These are phyloP conservation scores for Corvus cornix DNA, from an alignment of 2,113 vertebrate genomes.

Conservation along the genomic window DNA sequence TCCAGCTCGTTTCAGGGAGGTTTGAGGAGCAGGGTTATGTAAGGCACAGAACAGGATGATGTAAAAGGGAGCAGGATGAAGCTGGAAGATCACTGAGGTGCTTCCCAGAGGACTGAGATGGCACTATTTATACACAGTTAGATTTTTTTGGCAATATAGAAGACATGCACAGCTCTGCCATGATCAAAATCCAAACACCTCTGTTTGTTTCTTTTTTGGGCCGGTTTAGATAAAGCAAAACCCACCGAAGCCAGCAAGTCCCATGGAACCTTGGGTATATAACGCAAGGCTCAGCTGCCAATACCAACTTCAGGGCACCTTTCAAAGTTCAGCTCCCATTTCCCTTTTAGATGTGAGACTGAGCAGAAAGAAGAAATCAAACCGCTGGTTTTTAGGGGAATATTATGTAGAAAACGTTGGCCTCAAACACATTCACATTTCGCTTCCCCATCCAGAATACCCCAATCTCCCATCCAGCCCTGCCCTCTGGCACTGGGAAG, in stretches of 20 bases:
- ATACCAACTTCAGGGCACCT: neutral
- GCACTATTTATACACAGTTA: neutral
- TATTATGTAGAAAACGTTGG: neutral
- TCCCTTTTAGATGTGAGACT: neutral
- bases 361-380: neutral
- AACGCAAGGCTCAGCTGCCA: neutral
- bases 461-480: neutral
- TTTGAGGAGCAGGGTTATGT: neutral
- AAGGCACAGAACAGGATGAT: neutral
- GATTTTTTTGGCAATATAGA: neutral
- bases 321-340: neutral
- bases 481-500: neutral
- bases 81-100: neutral
- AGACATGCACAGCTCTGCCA: neutral
- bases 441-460: neutral
- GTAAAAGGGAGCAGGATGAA: neutral
- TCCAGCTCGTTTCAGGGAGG: neutral
- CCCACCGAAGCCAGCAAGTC: too few relatives aligned
- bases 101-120: neutral
- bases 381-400: neutral
- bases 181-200: neutral
- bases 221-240: neutral
- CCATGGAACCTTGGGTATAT: fast-evolving
- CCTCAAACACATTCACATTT: neutral
- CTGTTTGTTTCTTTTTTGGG: neutral